Conservation (phyloP, 1,140 invertebrate genomes). For the Coelopa frigida region DNA sequence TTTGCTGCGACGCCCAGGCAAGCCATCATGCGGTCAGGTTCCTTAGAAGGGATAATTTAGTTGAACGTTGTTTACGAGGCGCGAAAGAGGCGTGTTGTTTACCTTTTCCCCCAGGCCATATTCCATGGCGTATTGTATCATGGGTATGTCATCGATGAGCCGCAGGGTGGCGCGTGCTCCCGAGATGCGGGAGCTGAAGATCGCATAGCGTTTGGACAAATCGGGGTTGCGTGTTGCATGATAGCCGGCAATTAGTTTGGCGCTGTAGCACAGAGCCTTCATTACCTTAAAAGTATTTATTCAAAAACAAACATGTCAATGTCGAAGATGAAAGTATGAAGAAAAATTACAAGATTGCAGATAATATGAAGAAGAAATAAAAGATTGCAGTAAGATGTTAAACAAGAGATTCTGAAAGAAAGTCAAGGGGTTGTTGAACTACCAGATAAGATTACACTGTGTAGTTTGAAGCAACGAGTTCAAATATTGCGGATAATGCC, state of each 20-base stretch:
- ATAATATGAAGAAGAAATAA: too few species aligned
- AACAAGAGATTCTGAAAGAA: too few species aligned
- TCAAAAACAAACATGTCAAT: conserved; percentile 3
- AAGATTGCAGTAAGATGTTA: too few species aligned
- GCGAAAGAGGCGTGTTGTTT: conserved; percentile 14
- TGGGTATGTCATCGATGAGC: conserved; percentile 68
- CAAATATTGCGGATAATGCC: too few species aligned
- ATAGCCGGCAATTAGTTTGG: conserved; percentile 53
- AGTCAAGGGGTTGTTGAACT: too few species aligned
- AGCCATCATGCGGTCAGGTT: conserved; percentile 58
- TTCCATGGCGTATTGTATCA: conserved; percentile 54
- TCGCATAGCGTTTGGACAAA: conserved; percentile 51
- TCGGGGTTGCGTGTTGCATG: conserved; percentile 47
- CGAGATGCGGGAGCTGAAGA: conserved; percentile 58
- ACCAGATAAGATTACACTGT: too few species aligned
- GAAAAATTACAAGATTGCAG: conserved; percentile 1
- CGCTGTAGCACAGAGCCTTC: conserved; percentile 58
- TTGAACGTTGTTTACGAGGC: not conserved
- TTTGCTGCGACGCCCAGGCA: conserved; percentile 62
- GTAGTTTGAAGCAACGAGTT: too few species aligned
- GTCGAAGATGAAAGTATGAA: not conserved
- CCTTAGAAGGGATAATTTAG: conserved; percentile 45
- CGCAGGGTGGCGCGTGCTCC: conserved; percentile 59
- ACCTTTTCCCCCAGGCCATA: conserved; percentile 58
- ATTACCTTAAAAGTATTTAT: conserved; percentile 47